Evolutionary conservation across 2,888 invertebrate genomes (phyloP).

Genomic region (Latrodectus elegans): DNA sequence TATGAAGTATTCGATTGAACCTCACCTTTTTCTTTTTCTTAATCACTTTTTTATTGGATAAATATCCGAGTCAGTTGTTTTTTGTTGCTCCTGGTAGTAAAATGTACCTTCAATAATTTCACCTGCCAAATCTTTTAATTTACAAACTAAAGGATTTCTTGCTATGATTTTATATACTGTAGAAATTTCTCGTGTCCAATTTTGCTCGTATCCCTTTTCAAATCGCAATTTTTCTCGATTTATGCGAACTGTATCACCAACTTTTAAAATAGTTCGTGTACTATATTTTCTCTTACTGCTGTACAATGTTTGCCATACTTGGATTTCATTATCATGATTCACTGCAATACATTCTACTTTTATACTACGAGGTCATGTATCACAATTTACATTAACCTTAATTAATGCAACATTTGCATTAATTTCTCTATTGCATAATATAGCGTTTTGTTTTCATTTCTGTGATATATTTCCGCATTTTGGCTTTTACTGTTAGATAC

Average conservation of each 20-base stretch:
- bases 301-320: conserved; percentile 10
- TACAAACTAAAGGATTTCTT: conserved; percentile 2
- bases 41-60: not conserved
- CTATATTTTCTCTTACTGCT: not conserved
- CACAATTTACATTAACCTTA: no score
- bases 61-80: no score
- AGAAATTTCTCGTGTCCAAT: conserved; percentile 48
- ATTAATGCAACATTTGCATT: no score
- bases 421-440: not conserved
- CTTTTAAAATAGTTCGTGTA: not conserved
- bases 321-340: not conserved
- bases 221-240: not conserved
- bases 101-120: conserved; percentile 7
- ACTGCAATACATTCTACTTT: not conserved
- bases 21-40: not conserved
- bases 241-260: not conserved
- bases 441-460: conserved; percentile 12
- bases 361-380: no score
- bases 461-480: conserved; percentile 28
- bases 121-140: not conserved
- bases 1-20: not conserved
- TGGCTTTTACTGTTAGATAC: conserved; percentile 72
- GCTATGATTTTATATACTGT: not conserved
- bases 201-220: conserved; percentile 46
- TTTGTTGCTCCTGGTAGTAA: no score